Evolutionary conservation across 1,140 invertebrate genomes (phyloP).

Genomic region (Neodiprion fabricii): DNA sequence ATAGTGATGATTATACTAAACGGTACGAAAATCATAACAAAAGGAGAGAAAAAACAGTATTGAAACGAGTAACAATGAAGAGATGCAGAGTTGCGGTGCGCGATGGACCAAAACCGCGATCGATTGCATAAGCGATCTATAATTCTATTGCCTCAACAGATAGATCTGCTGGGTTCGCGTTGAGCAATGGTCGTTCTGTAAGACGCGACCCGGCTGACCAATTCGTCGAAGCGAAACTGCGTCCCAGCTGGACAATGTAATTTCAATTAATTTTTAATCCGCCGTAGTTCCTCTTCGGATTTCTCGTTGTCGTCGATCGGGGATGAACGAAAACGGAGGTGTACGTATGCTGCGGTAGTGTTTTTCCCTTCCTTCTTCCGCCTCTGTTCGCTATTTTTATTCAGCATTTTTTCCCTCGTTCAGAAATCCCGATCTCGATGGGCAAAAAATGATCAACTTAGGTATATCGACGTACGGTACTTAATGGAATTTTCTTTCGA

Average conservation of each 20-base stretch:
- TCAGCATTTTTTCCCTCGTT: too few species aligned
- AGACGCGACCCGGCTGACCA: neutral
- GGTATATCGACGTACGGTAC: too few species aligned
- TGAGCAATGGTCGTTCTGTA: constrained; percentile 5
- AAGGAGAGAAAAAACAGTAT: neutral
- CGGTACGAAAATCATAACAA: neutral
- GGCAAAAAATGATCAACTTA: too few species aligned
- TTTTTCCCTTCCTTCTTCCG: neutral
- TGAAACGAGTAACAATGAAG: neutral
- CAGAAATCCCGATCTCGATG: too few species aligned
- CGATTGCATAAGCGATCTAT: constrained; percentile 16
- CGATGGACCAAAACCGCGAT: constrained; percentile 18
- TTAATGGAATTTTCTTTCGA: neutral
- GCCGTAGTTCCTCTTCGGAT: neutral
- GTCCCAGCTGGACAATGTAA: neutral
- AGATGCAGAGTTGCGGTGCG: constrained; percentile 1
- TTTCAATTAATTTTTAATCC: neutral
- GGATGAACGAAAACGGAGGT: neutral
- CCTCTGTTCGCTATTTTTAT: too few species aligned
- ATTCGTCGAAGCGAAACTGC: neutral
- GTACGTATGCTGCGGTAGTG: neutral
- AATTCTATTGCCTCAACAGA: constrained; percentile 11
- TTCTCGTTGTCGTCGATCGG: neutral
- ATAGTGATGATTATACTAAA: neutral
- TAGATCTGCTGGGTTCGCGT: constrained; percentile 11